Evolutionary conservation across 2,113 vertebrate species (phyloP).

Genomic region (Apus apus): DNA sequence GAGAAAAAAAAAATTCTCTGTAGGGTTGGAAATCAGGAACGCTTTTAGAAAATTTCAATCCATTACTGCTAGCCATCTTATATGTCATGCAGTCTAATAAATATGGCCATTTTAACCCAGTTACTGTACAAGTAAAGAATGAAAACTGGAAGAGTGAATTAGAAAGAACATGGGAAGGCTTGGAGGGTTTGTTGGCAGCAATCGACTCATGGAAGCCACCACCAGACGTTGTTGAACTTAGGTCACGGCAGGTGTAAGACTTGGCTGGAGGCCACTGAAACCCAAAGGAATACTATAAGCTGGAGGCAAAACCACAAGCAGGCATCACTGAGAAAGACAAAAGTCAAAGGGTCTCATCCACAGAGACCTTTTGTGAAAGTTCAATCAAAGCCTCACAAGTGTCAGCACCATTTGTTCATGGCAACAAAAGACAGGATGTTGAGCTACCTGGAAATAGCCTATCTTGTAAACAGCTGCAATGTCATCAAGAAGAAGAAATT

Average conservation of each 20-base stretch:
- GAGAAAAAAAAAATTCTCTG: background rate
- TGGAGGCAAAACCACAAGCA: slow-evolving; percentile 7
- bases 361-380: slow-evolving; percentile 2
- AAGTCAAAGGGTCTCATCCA: background rate
- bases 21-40: background rate
- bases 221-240: background rate
- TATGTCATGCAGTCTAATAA: background rate
- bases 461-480: background rate
- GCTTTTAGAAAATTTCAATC: background rate
- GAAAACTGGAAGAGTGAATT: background rate
- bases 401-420: slow-evolving; percentile 32
- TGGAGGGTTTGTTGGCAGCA: background rate
- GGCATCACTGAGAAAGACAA: background rate
- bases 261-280: background rate
- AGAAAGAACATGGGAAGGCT: background rate
- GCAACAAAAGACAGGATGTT: slow-evolving; percentile 45
- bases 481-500: slow-evolving; percentile 25
- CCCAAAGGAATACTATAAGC: background rate
- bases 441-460: background rate
- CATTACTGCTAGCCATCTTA: background rate
- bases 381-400: slow-evolving; percentile 5
- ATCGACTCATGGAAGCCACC: background rate
- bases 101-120: background rate
- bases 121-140: background rate
- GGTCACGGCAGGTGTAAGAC: background rate